Base-by-base conservation (phyloP, 1,140 invertebrate species). In the Heliconius himera region DNA sequence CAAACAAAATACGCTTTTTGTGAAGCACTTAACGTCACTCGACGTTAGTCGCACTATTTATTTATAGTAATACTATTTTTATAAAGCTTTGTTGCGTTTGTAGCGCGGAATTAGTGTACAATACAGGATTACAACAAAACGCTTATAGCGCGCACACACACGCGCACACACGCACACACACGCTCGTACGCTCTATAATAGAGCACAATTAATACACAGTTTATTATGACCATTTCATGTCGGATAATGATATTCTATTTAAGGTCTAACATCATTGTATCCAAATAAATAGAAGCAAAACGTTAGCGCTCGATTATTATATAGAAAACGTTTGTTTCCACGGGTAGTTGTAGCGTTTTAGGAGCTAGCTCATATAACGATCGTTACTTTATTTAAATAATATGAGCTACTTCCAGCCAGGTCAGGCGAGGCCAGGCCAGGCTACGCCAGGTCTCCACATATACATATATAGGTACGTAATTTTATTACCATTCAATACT, bases 11-110 rank as follows among this genome's bases (percentile, higher is more conserved):
- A 77, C 79, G 71, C 80, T 85, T 88, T 89, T 89, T 89, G 85
- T 88, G 74, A 82, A 84, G 80, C 89, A 91, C 90, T 92, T 88
- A 89, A 91, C 91, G 88, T 92, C 89, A 91, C 81, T 89, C 84
- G 86, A 87, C 83, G 79, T 88, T 89, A 89, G 83, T 90, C 83
- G 85, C 84, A 86, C 88, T 90, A 90, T 92, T 93, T 93, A 91
- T 90, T 93, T 90, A 86, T 89, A 87, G 81, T 90, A 91, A 92
- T 91, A 85, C 83, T 89, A 90, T 93, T 92, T 90, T 87, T 89
- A 82, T 89, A 87, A 71, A 82, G 84, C 85, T 83, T 88, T 87
- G 84, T 82, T 83, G 74, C 82, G 84, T 90, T 90, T 87, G 89
- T 89, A 81, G 74, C 74, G 26, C 22, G 11, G 56, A 66, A 82